Conservation (phyloP, 2,113 vertebrate genomes). For the Lasiurus borealis region DNA sequence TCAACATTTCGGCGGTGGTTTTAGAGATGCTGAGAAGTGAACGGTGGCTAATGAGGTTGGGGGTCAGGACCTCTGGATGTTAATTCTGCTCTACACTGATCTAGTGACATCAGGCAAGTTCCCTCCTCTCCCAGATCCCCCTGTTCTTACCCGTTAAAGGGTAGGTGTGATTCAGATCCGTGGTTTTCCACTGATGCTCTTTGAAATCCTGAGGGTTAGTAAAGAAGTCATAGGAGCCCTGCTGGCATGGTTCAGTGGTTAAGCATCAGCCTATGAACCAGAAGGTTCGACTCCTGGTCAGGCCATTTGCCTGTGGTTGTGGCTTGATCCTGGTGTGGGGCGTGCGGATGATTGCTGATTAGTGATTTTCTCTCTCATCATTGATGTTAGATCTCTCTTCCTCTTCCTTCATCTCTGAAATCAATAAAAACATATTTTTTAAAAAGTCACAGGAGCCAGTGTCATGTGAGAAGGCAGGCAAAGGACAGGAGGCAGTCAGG, state of each 20-base stretch:
- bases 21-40: not conserved
- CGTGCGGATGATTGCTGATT: no score
- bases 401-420: no score
- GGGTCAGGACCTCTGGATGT: not conserved
- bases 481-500: accelerated
- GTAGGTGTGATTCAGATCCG: not conserved
- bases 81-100: not conserved
- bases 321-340: no score
- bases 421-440: no score
- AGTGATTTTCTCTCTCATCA: no score
- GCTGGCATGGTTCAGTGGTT: no score
- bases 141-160: not conserved
- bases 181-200: not conserved
- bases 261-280: no score
- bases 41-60: not conserved
- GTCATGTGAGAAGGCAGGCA: not conserved
- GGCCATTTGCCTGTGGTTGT: no score
- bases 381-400: no score
- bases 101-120: not conserved
- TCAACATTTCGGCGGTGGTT: not conserved
- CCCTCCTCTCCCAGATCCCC: not conserved
- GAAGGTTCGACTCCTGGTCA: no score
- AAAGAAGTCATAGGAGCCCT: not conserved
- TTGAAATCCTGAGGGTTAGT: not conserved
- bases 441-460: slow-evolving; percentile 3